Evolutionary conservation across 2,888 invertebrate genomes (phyloP), one percentile per base, ranked within the genome.

Genomic region (Platynereis dumerilii): DNA sequence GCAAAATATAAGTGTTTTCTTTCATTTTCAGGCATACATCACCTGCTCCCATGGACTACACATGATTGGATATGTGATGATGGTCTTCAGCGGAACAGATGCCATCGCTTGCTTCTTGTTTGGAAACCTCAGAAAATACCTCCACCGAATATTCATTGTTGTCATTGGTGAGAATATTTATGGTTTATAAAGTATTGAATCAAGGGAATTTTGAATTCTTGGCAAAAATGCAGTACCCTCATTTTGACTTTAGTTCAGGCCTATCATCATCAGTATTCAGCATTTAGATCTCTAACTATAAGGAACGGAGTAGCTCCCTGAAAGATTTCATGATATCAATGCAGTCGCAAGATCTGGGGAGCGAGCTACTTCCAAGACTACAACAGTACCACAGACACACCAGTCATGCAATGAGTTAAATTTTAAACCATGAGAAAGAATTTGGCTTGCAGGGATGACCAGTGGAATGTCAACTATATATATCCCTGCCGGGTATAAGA

Each of bases 61-160:
- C 75, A 91, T 92, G 77, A 95, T 98, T 60, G 97, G 98, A 60
- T 96, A 94, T 86, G 95, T 96, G 57, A 94, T 97, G 93, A 95
- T 97, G 79, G 94, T 94, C 82, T 97, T 95, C 85, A 97, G 96
- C 1, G 92, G 96, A 0, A 94, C 93, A 48, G 96, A 96, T 84
- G 95, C 96, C 0, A 86, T 92, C 63, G 94, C 94, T 84, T 96
- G 96, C 29, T 87, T 96, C 66, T 87, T 94, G n/a, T 95, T 95
- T 83, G 96, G 97, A 1, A 91, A 93, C 0, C 88, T 94, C 63
- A 93, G 94, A 91, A 95, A 95, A 84, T 92, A 91, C 82, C 91
- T 94, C 72, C 96, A 96, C 24, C 88, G 96, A 74, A 89, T 91
- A 75, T 91, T 92, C 0, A 89, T 94, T 69, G 90, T 94, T 80